Conservation (phyloP, 2,113 vertebrate species). For the Vimba vimba region DNA sequence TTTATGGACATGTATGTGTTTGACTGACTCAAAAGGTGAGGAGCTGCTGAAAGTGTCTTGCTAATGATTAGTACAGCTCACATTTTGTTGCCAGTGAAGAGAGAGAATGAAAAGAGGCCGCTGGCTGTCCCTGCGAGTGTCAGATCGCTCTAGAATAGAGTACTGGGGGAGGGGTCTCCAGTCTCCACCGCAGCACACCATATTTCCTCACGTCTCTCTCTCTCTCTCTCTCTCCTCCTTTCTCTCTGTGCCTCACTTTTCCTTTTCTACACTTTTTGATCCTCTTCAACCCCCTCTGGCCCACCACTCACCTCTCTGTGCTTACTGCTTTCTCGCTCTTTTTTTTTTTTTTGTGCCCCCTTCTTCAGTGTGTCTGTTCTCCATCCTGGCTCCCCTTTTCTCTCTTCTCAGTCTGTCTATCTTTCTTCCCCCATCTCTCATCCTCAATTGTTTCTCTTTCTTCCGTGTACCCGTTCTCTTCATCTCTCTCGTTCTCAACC, state of each 20-base stretch:
- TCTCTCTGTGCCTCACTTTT: conserved; percentile 24
- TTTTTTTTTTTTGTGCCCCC: no score
- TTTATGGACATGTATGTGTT: conserved; percentile 21
- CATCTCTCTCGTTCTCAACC: neutral
- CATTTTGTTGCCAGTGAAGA: conserved; percentile 37
- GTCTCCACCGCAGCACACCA: conserved; percentile 14
- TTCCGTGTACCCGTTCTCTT: neutral
- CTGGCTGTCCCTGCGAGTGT: conserved; percentile 32
- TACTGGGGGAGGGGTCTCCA: conserved; percentile 23
- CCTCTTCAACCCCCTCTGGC: conserved; percentile 15
- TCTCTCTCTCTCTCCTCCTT: conserved; percentile 34
- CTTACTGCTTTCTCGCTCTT: neutral
- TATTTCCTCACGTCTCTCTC: conserved; percentile 30
- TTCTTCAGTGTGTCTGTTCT: neutral
- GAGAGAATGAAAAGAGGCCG: conserved; percentile 1
- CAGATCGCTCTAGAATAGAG: conserved; percentile 30
- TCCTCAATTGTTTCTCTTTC: neutral
- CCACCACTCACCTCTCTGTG: neutral
- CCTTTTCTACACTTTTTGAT: neutral
- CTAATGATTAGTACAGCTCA: conserved; percentile 47
- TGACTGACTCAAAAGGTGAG: conserved; percentile 14
- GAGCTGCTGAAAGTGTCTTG: neutral
- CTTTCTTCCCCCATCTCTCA: neutral
- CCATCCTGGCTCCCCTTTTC: neutral
- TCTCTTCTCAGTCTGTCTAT: no score